Evolutionary conservation across 2,797 vertebrate genomes (phyloP).

Genomic region (Silurus lanzhouensis): DNA sequence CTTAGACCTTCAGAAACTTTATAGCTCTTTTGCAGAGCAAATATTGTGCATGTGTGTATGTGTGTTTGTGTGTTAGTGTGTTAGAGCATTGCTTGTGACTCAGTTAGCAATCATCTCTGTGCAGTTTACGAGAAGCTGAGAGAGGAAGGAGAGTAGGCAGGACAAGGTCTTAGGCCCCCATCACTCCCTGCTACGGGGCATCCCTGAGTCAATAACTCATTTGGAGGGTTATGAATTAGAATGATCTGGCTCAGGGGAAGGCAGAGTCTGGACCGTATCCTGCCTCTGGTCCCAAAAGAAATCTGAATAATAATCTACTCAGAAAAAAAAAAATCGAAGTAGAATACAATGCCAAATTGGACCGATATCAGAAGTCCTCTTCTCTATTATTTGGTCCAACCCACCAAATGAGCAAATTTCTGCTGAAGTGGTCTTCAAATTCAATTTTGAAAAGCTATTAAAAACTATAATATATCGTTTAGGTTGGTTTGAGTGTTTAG

Average conservation of each 20-base stretch:
- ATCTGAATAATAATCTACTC: constrained; percentile 71
- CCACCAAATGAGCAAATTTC: constrained; percentile 62
- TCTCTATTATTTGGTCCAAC: constrained; percentile 32
- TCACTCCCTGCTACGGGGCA: constrained; percentile 43
- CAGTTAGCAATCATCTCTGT: constrained; percentile 15
- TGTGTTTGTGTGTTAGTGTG: not conserved
- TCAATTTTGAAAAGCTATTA: constrained; percentile 68
- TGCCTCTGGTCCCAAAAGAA: constrained; percentile 61
- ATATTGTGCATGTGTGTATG: constrained; percentile 16
- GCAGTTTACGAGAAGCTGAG: constrained; percentile 27
- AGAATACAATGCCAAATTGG: constrained; percentile 47
- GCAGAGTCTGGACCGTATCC: constrained; percentile 62
- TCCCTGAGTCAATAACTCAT: constrained; percentile 76
- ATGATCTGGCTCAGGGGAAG: constrained; percentile 74
- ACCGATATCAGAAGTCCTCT: constrained; percentile 39
- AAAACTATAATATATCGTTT: constrained; percentile 62
- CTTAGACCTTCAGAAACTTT: constrained; percentile 17
- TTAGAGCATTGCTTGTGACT: constrained; percentile 17
- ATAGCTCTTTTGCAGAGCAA: constrained; percentile 32
- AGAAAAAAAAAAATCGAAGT: constrained; percentile 64
- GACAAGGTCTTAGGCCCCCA: constrained; percentile 37
- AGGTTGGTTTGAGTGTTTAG: constrained; percentile 58
- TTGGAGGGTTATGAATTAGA: constrained; percentile 74
- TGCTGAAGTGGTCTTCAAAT: constrained; percentile 68
- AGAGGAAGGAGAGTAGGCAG: constrained; percentile 14